These are phyloP conservation scores for Montipora foliosa DNA, from an alignment of 64 coral and sea anemone genomes.

Conservation along the genomic window DNA sequence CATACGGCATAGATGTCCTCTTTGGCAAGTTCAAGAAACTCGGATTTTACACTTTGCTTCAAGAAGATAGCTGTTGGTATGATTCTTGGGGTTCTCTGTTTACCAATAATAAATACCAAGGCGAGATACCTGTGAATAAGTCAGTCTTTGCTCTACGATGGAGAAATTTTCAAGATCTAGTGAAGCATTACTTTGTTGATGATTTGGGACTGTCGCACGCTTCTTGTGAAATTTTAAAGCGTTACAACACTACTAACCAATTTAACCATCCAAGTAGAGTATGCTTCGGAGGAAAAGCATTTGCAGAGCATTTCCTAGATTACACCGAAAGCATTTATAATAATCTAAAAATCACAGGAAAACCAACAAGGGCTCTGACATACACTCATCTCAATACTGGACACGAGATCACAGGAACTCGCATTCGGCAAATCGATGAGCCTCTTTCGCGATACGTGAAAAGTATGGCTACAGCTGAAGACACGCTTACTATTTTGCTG, in stretches of 20 bases:
- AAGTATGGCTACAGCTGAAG: conserved; percentile 57
- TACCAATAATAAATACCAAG: conserved; percentile 48
- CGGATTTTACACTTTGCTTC: conserved; percentile 73
- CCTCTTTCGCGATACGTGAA: conserved; percentile 65
- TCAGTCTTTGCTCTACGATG: conserved; percentile 71
- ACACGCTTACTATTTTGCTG: conserved; percentile 89
- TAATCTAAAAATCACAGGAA: conserved; percentile 7
- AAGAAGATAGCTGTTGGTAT: conserved; percentile 87
- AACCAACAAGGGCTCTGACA: conserved; percentile 61
- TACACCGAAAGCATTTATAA: conserved; percentile 62
- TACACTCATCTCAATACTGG: conserved; percentile 89
- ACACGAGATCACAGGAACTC: conserved; percentile 75
- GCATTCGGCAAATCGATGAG: conserved; percentile 83
- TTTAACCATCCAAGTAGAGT: conserved; percentile 70
- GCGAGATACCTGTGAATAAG: conserved; percentile 31
- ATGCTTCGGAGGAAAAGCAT: conserved; percentile 75
- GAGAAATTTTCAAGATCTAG: conserved; percentile 51
- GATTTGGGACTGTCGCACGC: conserved; percentile 83
- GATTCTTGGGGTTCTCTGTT: conserved; percentile 73
- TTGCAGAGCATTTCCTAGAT: conserved; percentile 77
- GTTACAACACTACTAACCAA: conserved; percentile 79
- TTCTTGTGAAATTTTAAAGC: conserved; percentile 81
- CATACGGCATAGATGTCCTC: conserved; percentile 49
- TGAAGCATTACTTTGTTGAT: conserved; percentile 58
- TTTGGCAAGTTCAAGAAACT: conserved; percentile 65